A percentile compares a stretch with the other conserved stretches of the same genome.
These are phyloP conservation scores for Aramus guarauna DNA, from an alignment of 2,113 vertebrate species.

Conservation along the genomic window DNA sequence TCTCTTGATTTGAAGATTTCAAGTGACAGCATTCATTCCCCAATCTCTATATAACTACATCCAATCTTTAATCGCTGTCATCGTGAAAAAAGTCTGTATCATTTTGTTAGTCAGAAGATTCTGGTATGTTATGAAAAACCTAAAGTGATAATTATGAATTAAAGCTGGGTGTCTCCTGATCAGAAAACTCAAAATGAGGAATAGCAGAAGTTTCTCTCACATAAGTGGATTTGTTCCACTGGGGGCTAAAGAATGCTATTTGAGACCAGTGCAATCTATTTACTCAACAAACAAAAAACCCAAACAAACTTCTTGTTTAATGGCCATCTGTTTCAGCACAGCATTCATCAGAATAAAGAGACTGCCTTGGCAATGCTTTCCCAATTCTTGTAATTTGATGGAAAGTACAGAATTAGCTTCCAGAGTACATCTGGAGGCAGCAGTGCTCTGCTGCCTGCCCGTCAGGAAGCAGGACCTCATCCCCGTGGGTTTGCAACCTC, in stretches of 20 bases:
- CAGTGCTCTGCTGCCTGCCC: not conserved
- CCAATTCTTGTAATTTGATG: not conserved
- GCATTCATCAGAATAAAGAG: not conserved
- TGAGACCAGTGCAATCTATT: not conserved
- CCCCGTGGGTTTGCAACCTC: not conserved
- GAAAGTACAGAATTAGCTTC: not conserved
- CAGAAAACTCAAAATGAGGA: not conserved
- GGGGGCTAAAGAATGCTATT: not conserved
- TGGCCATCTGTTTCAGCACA: slow-evolving; percentile 1
- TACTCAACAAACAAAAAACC: not conserved
- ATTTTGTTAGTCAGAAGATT: not conserved
- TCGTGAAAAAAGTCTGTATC: not conserved
- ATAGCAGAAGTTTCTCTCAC: not conserved
- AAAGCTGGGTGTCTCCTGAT: not conserved
- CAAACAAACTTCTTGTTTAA: not conserved
- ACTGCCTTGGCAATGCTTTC: not conserved
- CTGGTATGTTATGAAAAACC: not conserved
- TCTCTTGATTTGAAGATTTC: not conserved
- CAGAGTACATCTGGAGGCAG: not conserved
- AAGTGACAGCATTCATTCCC: not conserved
- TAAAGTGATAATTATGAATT: not conserved
- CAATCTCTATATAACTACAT: not conserved
- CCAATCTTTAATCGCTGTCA: not conserved
- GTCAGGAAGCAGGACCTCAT: not conserved
- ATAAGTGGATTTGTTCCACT: not conserved